Evolutionary conservation across 2,888 invertebrate genomes (phyloP).

Genomic region (Timandra comae): DNA sequence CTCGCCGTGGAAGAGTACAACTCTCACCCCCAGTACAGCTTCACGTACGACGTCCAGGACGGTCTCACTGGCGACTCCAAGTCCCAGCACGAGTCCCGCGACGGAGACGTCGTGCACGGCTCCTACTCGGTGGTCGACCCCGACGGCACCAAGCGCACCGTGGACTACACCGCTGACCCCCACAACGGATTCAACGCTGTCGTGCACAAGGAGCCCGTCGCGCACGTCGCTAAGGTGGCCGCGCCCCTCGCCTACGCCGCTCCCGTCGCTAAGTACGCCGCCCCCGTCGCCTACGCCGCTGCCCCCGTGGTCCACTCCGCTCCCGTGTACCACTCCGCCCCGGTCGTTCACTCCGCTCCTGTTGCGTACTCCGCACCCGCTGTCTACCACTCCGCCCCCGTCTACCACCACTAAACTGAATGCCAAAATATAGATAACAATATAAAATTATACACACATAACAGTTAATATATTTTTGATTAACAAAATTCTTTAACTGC

Average conservation of each 20-base stretch:
- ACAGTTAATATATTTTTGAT: constrained; percentile 35
- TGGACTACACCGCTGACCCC: constrained; percentile 67
- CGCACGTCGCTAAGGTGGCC: constrained; percentile 37
- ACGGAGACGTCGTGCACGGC: constrained; percentile 66
- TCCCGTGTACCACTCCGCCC: constrained; percentile 26
- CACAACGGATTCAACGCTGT: constrained; percentile 71
- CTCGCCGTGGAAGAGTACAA: constrained; percentile 37
- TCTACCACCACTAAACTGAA: constrained; percentile 55
- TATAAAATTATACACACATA: constrained; percentile 26
- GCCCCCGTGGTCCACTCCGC: constrained; percentile 29
- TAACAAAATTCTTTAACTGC: no score
- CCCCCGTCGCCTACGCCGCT: constrained; percentile 38
- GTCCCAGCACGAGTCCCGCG: constrained; percentile 63
- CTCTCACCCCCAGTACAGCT: constrained; percentile 50
- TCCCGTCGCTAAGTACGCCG: constrained; percentile 37
- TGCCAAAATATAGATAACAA: constrained; percentile 43
- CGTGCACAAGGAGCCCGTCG: constrained; percentile 57
- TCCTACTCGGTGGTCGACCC: constrained; percentile 67
- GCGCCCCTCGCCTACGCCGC: constrained; percentile 35
- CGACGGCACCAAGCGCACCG: constrained; percentile 66
- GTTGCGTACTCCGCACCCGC: constrained; percentile 30
- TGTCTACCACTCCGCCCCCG: constrained; percentile 35
- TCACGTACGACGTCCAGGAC: constrained; percentile 63
- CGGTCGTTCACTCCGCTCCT: constrained; percentile 29
- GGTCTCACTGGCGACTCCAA: constrained; percentile 61